Evolutionary conservation across 2,113 vertebrate species (phyloP).

Genomic region (Amazona vittata): DNA sequence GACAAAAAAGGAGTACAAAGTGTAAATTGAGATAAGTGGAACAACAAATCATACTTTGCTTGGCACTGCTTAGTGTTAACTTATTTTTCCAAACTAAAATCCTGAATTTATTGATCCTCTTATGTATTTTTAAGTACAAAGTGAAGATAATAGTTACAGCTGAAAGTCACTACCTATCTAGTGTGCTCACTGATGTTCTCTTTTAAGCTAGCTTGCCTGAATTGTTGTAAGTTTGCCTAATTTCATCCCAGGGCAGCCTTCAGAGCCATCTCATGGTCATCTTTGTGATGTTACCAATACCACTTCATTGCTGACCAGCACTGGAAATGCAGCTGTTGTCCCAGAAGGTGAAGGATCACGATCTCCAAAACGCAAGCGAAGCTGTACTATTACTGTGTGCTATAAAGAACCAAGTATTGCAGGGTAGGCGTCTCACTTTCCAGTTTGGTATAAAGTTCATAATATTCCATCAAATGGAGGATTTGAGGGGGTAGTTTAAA

Average conservation of each 20-base stretch:
- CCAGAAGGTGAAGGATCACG: constrained; percentile 26
- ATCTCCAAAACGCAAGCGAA: constrained; percentile 72
- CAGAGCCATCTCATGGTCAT: constrained; percentile 64
- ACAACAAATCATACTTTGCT: not conserved
- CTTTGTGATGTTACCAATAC: constrained; percentile 90
- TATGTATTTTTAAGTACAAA: not conserved
- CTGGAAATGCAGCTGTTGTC: not conserved
- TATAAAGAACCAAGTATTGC: constrained; percentile 89
- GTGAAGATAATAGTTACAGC: not conserved
- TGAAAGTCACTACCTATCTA: not conserved
- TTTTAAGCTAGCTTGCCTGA: not conserved
- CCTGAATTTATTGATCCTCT: not conserved
- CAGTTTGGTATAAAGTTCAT: not conserved
- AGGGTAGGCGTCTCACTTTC: constrained; percentile 69
- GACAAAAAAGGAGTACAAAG: not conserved
- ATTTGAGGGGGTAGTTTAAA: not conserved
- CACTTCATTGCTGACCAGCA: constrained; percentile 44
- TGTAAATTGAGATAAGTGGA: not conserved
- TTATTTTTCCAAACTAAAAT: not conserved
- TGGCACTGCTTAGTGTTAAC: not conserved
- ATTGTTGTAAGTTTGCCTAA: not conserved
- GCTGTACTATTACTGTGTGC: constrained; percentile 77
- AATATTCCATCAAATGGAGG: not conserved
- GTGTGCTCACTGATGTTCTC: not conserved
- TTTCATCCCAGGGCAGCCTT: constrained; percentile 53